Percentiles rank a stretch among this genome's conserved stretches.
Evolutionary conservation across 2,797 vertebrate genomes (phyloP).

Genomic region (Acipenser ruthenus): DNA sequence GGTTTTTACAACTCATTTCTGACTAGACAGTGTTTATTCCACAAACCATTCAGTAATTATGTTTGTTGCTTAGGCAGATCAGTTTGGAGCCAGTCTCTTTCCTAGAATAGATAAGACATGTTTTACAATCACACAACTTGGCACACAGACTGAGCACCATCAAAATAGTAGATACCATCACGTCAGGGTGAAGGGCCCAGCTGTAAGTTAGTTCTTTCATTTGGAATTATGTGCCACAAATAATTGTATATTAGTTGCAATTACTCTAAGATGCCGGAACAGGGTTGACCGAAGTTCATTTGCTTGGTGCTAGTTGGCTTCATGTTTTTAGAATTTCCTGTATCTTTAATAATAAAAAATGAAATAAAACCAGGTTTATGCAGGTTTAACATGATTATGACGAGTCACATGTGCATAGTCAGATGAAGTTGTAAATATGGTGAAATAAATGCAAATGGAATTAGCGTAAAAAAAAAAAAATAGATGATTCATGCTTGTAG

Average conservation of each 20-base stretch:
- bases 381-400: too few relatives aligned
- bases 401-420: too few relatives aligned
- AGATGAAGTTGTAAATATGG: too few relatives aligned
- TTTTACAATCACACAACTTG: slow-evolving; percentile 21
- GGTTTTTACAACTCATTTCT: slow-evolving; percentile 35
- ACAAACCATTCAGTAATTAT: slow-evolving; percentile 31
- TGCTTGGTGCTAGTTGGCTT: too few relatives aligned
- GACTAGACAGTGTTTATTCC: slow-evolving; percentile 44
- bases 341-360: too few relatives aligned
- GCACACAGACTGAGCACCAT: slow-evolving; percentile 22
- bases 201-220: slow-evolving; percentile 1
- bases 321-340: too few relatives aligned
- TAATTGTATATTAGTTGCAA: background rate
- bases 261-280: background rate
- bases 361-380: too few relatives aligned
- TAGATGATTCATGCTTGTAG: background rate
- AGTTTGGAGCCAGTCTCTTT: slow-evolving; percentile 16
- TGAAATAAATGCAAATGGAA: too few relatives aligned
- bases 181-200: background rate
- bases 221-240: slow-evolving; percentile 2
- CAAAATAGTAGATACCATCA: slow-evolving; percentile 8
- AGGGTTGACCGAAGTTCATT: too few relatives aligned
- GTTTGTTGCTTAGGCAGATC: slow-evolving; percentile 29
- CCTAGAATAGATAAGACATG: slow-evolving; percentile 17
- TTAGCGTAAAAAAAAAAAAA: too few relatives aligned